phyloP scores from a whole-genome alignment of 2,113 vertebrate genomes.

The Hemiprocne comata region DNA sequence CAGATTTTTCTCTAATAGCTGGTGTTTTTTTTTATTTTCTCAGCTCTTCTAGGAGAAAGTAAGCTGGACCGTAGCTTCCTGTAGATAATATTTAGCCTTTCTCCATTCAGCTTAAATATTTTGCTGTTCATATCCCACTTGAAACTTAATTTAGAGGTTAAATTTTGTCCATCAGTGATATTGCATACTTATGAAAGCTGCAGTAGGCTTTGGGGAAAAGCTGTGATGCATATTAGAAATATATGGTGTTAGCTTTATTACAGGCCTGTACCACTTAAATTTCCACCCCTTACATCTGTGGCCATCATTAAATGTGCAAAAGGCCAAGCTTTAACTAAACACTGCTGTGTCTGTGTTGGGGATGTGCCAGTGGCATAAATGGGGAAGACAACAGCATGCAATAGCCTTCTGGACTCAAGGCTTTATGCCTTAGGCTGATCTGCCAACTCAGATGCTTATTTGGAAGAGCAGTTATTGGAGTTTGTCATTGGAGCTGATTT shows the following conservation, averaged over 20 bases:
- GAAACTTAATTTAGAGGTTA: not conserved
- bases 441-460: not conserved
- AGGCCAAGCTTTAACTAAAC: slow-evolving; percentile 38
- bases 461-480: not conserved
- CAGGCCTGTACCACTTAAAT: not conserved
- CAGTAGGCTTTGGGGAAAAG: not conserved
- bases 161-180: not conserved
- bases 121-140: not conserved
- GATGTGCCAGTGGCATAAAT: slow-evolving; percentile 4
- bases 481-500: not conserved
- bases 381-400: not conserved
- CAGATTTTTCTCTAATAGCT: too few relatives aligned
- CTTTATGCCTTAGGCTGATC: not conserved
- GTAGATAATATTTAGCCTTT: not conserved
- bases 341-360: not conserved
- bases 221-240: not conserved
- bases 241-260: not conserved
- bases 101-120: not conserved
- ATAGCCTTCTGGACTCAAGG: slow-evolving; percentile 1
- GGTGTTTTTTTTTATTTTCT: not conserved
- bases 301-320: not conserved
- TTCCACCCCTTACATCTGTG: slow-evolving; percentile 42
- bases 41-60: not conserved
- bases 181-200: not conserved
- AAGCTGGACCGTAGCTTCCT: not conserved